Evolutionary conservation across 2,797 vertebrate genomes (phyloP), one percentile per base, ranked within the genome.

Genomic region (Syngnathus rostellatus): DNA sequence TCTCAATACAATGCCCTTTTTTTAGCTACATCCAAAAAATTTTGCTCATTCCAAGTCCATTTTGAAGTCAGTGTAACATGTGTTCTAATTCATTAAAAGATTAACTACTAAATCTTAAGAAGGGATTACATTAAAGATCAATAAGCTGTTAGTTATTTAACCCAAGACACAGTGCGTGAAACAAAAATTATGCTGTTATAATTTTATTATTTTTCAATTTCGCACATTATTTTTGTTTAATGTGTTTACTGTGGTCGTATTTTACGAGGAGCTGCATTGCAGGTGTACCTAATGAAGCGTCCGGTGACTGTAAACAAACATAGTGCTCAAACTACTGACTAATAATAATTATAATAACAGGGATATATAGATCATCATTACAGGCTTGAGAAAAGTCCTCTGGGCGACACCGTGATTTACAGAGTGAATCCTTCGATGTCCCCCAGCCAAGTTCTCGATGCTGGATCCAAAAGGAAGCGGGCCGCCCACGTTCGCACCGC

Each of bases 71-170:
- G 41, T 23, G 60, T 9, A 64, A 64, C 50, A 64, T 51, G 38
- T 64, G 48, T 23, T 64, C 37, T 51, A 54, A 31, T 66, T 61
- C 25, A 61, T 72, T 19, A 68, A 7, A 37, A 72, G 78, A 83
- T 83, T 74, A 79, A 69, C 37, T 43, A 19, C 14, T 39, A 25
- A 38, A 63, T 23, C 45, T 55, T 17, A 45, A 62, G 21, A 21
- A 23, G 38, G 38, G 73, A 73, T 65, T 65, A 65, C 39, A 70
- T 77, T 53, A 63, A 45, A 62, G 41, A 62, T 62, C 21, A 25
- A 45, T 45, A 61, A 61, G 39, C 25, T 38, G 17, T 14, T 17
- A 12, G 59, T 21, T n/a, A 14, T 41, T 61, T 61, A 12, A n/a
- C 21, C 21, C 59, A 25, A 58, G 14, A 19, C 6, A 58, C 21